Evolutionary conservation across 2,113 vertebrate species (phyloP), one percentile per base, ranked within the genome.

Genomic region (Cyprinodon variegatus): DNA sequence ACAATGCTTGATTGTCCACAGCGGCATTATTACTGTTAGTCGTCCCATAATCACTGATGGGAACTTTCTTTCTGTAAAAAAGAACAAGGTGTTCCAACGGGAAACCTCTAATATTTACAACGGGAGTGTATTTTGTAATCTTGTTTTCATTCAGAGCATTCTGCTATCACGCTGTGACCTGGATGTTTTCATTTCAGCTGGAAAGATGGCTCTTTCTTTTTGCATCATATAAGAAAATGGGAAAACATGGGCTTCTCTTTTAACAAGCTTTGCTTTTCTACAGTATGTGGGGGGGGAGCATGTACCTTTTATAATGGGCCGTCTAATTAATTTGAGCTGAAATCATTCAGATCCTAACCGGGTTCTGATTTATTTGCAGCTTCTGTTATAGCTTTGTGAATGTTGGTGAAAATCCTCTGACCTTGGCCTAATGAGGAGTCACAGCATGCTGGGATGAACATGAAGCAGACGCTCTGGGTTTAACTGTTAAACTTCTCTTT

Each of bases 271-370:
- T 76, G 77, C 71, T 79, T 74, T 66, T 72, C 73, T 76, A 20
- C 65, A 78, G 88, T 88, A 91, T 92, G 89, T 88, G 78, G n/a
- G 74, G 29, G 74, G 67, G 29, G 57, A 29, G 87, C 85, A 82
- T 88, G 79, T 87, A 0, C 63, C 82, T 78, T 78, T 62, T 74
- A 39, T 29, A 74, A 76, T 72, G 72, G 15, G 2, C 48, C 75
- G 9, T 64, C 37, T 62, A 50, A 74, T 83, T 37, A 66, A 41
- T 37, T 61, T 10, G 14, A 61, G 36, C 10, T 10, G 20, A 77
- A 50, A 11, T 66, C 61, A 65, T 50, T 74, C 59, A 38, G 75
- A 81, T 78, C 64, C 65, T 60, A 29, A 74, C 66, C 50, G 3
- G 61, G 22, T 61, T 68, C 8, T 15, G 64, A 39, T 66, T 74